Percentiles rank a stretch among this genome's conserved stretches.
Evolutionary conservation across 2,113 vertebrate species (phyloP).

Genomic region (Centropristis striata): DNA sequence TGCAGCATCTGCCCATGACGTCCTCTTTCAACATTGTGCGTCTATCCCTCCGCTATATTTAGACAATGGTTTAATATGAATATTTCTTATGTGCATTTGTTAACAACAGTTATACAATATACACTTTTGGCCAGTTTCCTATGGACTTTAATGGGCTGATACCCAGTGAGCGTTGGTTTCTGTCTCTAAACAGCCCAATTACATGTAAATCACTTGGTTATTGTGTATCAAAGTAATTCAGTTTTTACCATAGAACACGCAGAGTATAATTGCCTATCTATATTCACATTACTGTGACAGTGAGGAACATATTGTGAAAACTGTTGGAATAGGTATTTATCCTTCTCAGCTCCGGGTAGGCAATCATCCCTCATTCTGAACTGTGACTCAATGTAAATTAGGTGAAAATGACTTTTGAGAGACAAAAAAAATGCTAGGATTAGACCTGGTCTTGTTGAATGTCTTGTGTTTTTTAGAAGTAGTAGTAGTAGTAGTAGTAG

Average conservation of each 20-base stretch:
- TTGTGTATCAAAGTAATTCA: neutral
- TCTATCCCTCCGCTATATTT: neutral
- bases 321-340: neutral
- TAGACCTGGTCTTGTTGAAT: neutral
- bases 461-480: too few species aligned
- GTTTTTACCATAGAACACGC: neutral
- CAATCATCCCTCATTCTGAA: slow-evolving; percentile 17
- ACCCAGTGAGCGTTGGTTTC: neutral
- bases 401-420: neutral
- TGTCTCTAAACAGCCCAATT: neutral
- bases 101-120: neutral
- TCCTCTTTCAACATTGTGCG: slow-evolving; percentile 2
- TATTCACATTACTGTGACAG: slow-evolving; percentile 16
- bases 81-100: neutral
- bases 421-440: neutral
- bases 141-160: neutral
- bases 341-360: neutral
- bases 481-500: too few species aligned
- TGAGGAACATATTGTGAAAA: neutral
- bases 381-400: slow-evolving; percentile 25
- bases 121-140: slow-evolving; percentile 9
- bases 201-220: slow-evolving; percentile 5
- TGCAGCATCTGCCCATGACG: slow-evolving; percentile 36
- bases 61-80: neutral
- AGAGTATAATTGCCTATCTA: slow-evolving; percentile 18